Conservation (phyloP, 37 sponge, comb jelly and placozoan species). For the Haliclona indistincta region DNA sequence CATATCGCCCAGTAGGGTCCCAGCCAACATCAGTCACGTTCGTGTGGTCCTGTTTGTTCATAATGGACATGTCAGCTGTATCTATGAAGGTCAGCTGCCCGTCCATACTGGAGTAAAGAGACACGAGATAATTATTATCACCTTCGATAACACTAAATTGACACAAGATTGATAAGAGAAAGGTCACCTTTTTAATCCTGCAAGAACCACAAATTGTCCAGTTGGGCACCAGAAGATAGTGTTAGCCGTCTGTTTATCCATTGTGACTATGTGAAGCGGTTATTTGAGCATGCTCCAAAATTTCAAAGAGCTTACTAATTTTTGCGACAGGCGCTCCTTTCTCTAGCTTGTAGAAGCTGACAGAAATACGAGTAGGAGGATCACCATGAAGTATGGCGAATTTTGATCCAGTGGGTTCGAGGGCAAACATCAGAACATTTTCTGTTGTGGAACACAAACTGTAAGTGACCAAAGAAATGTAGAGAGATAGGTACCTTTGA, state of each 20-base stretch:
- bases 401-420: constrained; percentile 92
- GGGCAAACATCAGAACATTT: constrained; percentile 61
- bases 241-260: constrained; percentile 37
- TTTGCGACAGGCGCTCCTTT: constrained; percentile 44
- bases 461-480: background rate
- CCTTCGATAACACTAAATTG: too few relatives aligned
- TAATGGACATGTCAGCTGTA: constrained; percentile 68
- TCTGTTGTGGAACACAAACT: constrained; percentile 26
- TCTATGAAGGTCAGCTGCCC: constrained; percentile 93
- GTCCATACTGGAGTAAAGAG: constrained; percentile 64
- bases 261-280: constrained; percentile 1
- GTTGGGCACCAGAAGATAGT: constrained; percentile 89
- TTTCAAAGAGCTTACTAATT: constrained; percentile 43
- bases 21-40: constrained; percentile 87
- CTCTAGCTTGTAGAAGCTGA: constrained; percentile 76
- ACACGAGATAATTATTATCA: too few relatives aligned
- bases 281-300: background rate
- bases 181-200: constrained; percentile 71
- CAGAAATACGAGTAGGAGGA: constrained; percentile 59
- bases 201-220: constrained; percentile 90
- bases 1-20: constrained; percentile 98
- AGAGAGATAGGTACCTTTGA: constrained; percentile 73
- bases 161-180: too few relatives aligned
- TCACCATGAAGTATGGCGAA: constrained; percentile 89
- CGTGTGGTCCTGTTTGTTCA: constrained; percentile 76